Evolutionary conservation across 2,113 vertebrate species (phyloP).

Genomic region (Aramus guarauna): DNA sequence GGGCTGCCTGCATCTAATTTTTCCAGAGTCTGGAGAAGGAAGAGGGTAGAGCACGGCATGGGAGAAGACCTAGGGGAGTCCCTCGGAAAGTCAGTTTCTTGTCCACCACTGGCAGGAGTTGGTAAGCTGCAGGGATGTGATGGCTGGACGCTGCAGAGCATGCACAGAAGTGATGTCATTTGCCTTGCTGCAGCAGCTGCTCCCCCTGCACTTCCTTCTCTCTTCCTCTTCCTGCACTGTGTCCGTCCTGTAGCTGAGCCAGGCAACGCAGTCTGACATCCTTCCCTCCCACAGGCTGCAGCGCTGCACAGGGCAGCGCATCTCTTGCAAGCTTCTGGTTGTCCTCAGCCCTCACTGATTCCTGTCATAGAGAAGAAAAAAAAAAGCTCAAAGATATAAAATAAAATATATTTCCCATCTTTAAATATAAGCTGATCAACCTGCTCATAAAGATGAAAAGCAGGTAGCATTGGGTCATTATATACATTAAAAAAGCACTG

Average conservation of each 20-base stretch:
- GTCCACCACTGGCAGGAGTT: neutral
- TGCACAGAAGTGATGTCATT: neutral
- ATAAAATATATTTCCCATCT: neutral
- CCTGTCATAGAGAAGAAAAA: neutral
- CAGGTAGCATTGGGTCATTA: fast-evolving
- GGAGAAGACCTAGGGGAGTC: neutral
- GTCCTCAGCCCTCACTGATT: neutral
- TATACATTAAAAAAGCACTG: neutral
- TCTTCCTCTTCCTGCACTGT: neutral
- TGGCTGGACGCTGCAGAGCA: neutral
- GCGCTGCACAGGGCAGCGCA: neutral
- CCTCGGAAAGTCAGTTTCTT: neutral
- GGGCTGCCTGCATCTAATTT: neutral
- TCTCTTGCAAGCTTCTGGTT: neutral
- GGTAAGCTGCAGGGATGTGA: neutral
- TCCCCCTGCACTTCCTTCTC: neutral
- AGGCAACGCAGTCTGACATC: neutral
- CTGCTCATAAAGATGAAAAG: neutral
- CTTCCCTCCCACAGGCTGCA: neutral
- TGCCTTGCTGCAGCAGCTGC: neutral
- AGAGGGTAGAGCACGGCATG: neutral
- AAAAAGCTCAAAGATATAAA: neutral
- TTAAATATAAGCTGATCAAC: neutral
- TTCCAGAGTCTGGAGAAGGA: neutral
- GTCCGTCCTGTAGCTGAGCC: neutral